Evolutionary conservation across 1,140 invertebrate species (phyloP), one percentile per base, ranked within the genome.

Genomic region (Sycobia sp.): DNA sequence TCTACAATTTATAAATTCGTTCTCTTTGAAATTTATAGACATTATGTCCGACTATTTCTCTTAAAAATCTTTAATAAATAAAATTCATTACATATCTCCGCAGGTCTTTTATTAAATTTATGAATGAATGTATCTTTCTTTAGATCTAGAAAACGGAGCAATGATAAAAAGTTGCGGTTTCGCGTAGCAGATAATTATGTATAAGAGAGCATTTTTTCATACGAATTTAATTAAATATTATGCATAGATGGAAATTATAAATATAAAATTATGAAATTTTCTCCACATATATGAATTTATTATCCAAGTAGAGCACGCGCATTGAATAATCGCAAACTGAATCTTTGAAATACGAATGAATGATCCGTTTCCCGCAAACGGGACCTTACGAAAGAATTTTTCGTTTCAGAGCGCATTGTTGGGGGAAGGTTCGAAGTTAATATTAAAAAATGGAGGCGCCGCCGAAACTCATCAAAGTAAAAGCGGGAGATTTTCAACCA

Each of bases 401-500:
- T n/a, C n/a, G n/a, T 51, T 51, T 36, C 44, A 47, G 22, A 16
- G 13, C 3, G 8, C 20, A 14, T 16, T 20, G 18, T 25, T 7
- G 8, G 20, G 18, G 58, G 10, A 13, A 29, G 39, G 10, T 36
- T 8, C 3, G 34, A 60, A 7, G 16, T 49, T 62, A 29, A 49
- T 47, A 43, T 46, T 27, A 8, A 56, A 66, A 50, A 36, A 51
- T 50, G 51, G 71, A 70, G 72, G 82, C 10, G 3, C 18, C 65
- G 3, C 59, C 66, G 13, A 61, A 67, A 32, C 77, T 79, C n/a
- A 44, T 74, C 0, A 69, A 73, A 57, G 65, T 73, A 13, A 59
- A 62, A 43, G 53, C 70, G 20, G 62, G 53, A 0, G 54, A 69
- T 67, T 67, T 85, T 71, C 50, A 79, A 20, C 80, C 73, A 20